Percentiles rank a stretch among this genome's conserved stretches.
Conservation (phyloP, 2,113 vertebrate species). For the Loxodonta africana region DNA sequence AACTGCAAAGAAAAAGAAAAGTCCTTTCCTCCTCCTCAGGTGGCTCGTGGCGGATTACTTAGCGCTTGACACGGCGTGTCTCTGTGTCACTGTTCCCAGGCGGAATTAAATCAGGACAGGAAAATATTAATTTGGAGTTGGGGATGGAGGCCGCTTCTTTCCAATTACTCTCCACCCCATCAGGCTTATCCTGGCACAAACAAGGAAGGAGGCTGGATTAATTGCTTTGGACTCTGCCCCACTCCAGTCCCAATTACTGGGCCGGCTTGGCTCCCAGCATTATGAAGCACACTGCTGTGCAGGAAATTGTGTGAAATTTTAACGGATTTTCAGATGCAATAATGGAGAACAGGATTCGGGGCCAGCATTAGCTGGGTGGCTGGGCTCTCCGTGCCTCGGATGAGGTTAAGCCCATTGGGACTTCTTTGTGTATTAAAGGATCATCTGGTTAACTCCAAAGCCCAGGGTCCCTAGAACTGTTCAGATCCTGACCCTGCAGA, state of each 20-base stretch:
- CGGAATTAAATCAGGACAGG: slow-evolving; percentile 96
- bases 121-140: slow-evolving; percentile 99
- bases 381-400: slow-evolving; percentile 84
- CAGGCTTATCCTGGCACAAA: slow-evolving; percentile 97
- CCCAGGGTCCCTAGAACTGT: slow-evolving; percentile 67
- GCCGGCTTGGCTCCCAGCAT: slow-evolving; percentile 98
- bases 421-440: slow-evolving; percentile 89
- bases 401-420: slow-evolving; percentile 90
- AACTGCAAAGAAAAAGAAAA: slow-evolving; percentile 61
- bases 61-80: slow-evolving; percentile 90
- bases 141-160: slow-evolving; percentile 96
- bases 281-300: slow-evolving; percentile 98
- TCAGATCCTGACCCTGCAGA: neutral
- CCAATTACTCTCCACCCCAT: slow-evolving; percentile 98
- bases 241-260: slow-evolving; percentile 99
- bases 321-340: slow-evolving; percentile 95
- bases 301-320: slow-evolving; percentile 99
- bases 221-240: slow-evolving; percentile 99
- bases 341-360: slow-evolving; percentile 89
- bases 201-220: slow-evolving; percentile 99
- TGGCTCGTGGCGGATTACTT: slow-evolving; percentile 90
- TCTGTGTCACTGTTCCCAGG: slow-evolving; percentile 92
- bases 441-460: slow-evolving; percentile 89
- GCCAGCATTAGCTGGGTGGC: slow-evolving; percentile 85
- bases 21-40: slow-evolving; percentile 86